Base-by-base conservation (phyloP, 2,113 vertebrate species). In the Sminthopsis crassicaudata region DNA sequence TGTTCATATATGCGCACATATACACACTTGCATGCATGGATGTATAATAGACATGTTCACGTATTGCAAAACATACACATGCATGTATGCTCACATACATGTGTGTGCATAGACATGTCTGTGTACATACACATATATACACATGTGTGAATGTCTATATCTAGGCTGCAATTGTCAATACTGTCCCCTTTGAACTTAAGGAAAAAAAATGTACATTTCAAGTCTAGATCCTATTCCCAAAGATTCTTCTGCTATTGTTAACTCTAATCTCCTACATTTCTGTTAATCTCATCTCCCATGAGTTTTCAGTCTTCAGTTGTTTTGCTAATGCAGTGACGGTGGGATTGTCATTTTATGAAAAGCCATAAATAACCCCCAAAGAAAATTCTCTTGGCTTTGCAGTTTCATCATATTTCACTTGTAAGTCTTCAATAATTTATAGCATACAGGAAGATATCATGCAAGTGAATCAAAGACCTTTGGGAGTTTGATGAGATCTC, bases 291-390 rank as follows among this genome's bases (percentile, higher is more conserved):
- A 91, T 67, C 42, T 95, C 46, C 76, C 11, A 76, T 46, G n/a
- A n/a, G n/a, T n/a, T n/a, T n/a, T 46, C 16, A 91, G 24, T 95
- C 53, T 26, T 0, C 3, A 89, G 91, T 76, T 42, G 84, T 48
- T 54, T 91, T 51, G 89, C 91, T 92, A 96, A 53, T 95, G 88
- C 91, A 46, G 88, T 55, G 12, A 2, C 94, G 42, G 26, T 93
- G 48, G 8, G 46, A 96, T 91, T 84, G 19, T 46, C 36, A 94
- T 57, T 55, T 91, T 95, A 96, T 84, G 60, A 94, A 93, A 94
- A 94, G 84, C 36, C 54, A 94, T 90, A 94, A 94, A 92, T 94
- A 94, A 91, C 57, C 88, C 27, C 90, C 55, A 91, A 50, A 90
- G 57, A 53, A 90, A 96, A 94, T 93, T 19, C 25, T 84, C 9